Evolutionary conservation across 2,797 vertebrate genomes (phyloP), one percentile per base, ranked within the genome.

Genomic region (Hippocampus kuda): DNA sequence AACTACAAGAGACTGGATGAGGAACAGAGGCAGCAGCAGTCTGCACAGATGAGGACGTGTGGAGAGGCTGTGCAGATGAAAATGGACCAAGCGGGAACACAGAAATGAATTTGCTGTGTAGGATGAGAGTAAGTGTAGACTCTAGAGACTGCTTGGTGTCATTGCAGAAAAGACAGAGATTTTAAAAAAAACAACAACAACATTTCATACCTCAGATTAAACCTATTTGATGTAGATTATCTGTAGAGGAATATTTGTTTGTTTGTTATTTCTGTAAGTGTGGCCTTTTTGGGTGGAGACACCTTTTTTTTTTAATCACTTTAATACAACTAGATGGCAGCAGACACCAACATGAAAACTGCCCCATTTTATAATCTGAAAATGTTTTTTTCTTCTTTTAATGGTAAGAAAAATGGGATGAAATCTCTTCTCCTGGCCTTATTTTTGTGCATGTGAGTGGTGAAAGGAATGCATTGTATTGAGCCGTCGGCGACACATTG

Each of bases 1-100:
- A 94, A 93, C 86, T 94, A 94, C 74, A 88, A 81, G 77, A 85
- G 84, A 73, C 87, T 93, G 77, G 89, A 90, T 9, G 88, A 91
- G 69, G 91, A 88, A 83, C 64, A 7, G 65, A 70, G 64, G 26
- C 71, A 74, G 66, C 68, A 30, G 1, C 18, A 60, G 59, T 78
- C 84, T 67, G 69, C 76, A 66, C 76, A 88, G 62, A 79, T 84
- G 75, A 86, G 68, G 70, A 81, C 81, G 56, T 86, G 79, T 76
- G 88, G 88, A 67, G 79, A 81, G 26, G 69, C 67, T 24, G 77
- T 76, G 20, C 51, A 77, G 70, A 74, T 79, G 57, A 82, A 80
- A 83, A 85, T 68, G 41, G 84, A 70, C 54, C 71, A 67, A 12
- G 70, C 76, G 12, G 69, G 70, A 67, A 65, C 65, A 22, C 53